Conservation (phyloP, 2,797 vertebrate genomes). For the Cynopterus sphinx region DNA sequence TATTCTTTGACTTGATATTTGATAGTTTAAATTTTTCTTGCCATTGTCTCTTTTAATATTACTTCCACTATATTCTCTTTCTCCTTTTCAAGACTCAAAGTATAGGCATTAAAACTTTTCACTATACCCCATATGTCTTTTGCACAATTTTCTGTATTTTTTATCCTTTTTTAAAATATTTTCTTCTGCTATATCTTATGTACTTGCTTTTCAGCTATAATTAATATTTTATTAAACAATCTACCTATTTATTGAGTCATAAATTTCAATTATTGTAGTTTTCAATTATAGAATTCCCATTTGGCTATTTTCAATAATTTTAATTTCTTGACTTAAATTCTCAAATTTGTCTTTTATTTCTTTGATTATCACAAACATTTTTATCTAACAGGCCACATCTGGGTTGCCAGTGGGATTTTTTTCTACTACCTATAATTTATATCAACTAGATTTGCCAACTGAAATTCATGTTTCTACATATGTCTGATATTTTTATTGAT, state of each 20-base stretch:
- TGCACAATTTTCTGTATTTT: not conserved
- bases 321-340: not conserved
- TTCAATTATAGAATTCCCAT: not conserved
- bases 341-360: not conserved
- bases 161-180: not conserved
- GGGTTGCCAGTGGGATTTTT: not conserved
- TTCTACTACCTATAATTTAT: not conserved
- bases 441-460: not conserved
- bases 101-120: not conserved
- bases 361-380: not conserved
- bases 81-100: not conserved
- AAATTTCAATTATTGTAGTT: not conserved
- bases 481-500: not conserved
- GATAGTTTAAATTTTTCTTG: not conserved
- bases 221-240: not conserved
- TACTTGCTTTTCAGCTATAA: not conserved
- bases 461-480: not conserved
- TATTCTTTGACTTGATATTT: not conserved
- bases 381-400: not conserved
- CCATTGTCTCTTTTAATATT: not conserved
- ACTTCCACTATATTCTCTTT: not conserved
- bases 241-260: not conserved
- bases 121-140: not conserved
- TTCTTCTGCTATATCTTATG: not conserved
- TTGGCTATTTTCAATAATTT: not conserved